Base-by-base conservation (phyloP, 2,113 vertebrate genomes). In the Fukomys damarensis region DNA sequence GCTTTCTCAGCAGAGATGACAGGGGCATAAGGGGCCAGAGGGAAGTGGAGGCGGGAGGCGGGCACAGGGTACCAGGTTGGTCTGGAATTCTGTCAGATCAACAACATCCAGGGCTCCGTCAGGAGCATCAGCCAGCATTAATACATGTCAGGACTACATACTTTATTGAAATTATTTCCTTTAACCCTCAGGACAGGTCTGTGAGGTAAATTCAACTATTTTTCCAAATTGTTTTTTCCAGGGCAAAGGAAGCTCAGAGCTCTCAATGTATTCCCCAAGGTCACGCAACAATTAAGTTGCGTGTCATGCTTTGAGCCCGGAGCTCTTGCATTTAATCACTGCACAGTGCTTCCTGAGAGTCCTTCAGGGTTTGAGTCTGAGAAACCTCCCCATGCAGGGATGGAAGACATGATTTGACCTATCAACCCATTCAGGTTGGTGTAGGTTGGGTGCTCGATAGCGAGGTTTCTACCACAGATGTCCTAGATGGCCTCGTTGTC, bases 51-150 rank as follows among this genome's bases (percentile, higher is more conserved):
- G 46, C 99, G 98, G 46, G 46, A 49, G 5, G 46, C 99, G 98
- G 58, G 99, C 99, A 95, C 99, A 99, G 94, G 99, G 99, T 97
- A 99, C 99, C 98, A 99, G 95, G 95, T 99, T 99, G 98, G 98
- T 98, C 97, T 99, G 98, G 96, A 98, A 98, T 96, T 98, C 98
- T 43, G 98, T 98, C 89, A 98, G 46, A 85, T 98, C 98, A 56
- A 98, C 98, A 97, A 98, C n/a, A n/a, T n/a, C 99, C 91, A 99
- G 97, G 96, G 98, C 98, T 59, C 98, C 98, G 91, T 99, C 98
- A 98, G 98, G 56, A 98, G 52, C 79, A 81, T 26, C 7, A 41
- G n/a, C n/a, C 28, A 41, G 80, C 52, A 65, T 83, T 56, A 86
- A 43, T 35, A 22, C 35, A 49, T 54, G 4, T 41, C 76, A 77